Evolutionary conservation across 2,888 invertebrate species (phyloP).

Genomic region (Pseudoips prasinana): DNA sequence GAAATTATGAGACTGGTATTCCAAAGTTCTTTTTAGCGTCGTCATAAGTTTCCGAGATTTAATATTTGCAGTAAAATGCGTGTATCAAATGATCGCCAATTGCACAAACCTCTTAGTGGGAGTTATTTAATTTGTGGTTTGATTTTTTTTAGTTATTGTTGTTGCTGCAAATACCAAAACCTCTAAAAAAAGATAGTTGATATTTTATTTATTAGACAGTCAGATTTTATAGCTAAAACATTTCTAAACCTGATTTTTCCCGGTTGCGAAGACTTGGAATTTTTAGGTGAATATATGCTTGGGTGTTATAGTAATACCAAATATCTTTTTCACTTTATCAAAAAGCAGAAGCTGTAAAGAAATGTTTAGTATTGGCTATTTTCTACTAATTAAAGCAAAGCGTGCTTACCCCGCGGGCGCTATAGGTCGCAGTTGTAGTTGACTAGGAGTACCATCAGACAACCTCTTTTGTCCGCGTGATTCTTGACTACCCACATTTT

Average conservation of each 20-base stretch:
- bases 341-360: too few relatives aligned
- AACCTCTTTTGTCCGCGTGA: conserved; percentile 67
- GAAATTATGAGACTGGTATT: neutral
- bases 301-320: too few relatives aligned
- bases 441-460: conserved; percentile 73
- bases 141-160: neutral
- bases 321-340: too few relatives aligned
- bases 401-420: conserved; percentile 74
- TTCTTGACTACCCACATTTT: conserved; percentile 57
- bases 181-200: conserved; percentile 9
- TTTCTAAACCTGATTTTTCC: too few relatives aligned
- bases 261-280: too few relatives aligned
- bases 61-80: conserved; percentile 4
- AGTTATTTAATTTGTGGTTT: neutral
- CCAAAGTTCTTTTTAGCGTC: conserved; percentile 1
- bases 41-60: conserved; percentile 1
- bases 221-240: too few relatives aligned
- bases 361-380: too few relatives aligned
- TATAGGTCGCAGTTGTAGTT: conserved; percentile 69
- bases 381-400: too few relatives aligned
- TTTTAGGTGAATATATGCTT: too few relatives aligned
- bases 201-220: too few relatives aligned
- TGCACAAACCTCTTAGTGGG: conserved; percentile 6
- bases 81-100: conserved; percentile 15
- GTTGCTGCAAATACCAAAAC: too few relatives aligned